A percentile compares a stretch with the other conserved stretches of the same genome.
phyloP scores from a whole-genome alignment of 1,140 invertebrate genomes.

The Atopsyche davidsoni region DNA sequence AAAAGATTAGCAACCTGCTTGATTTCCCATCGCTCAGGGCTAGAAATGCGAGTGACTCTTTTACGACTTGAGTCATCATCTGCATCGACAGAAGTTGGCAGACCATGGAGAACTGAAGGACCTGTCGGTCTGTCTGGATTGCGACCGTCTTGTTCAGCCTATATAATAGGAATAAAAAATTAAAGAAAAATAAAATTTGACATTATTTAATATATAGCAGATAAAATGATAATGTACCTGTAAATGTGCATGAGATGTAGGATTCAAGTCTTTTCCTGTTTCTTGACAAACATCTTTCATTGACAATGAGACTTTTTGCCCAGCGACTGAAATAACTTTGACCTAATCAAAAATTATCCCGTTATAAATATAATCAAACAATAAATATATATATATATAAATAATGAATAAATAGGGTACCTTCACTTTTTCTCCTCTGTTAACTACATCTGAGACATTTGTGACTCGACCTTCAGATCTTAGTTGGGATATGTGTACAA shows the following conservation, averaged over 20 bases:
- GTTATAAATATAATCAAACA: conserved; percentile 2
- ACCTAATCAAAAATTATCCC: conserved; percentile 43
- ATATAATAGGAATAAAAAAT: conserved; percentile 4
- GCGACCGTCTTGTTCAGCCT: conserved; percentile 65
- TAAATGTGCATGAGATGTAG: conserved; percentile 57
- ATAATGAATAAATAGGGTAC: conserved; percentile 43
- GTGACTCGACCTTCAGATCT: conserved; percentile 89
- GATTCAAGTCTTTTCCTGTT: conserved; percentile 92
- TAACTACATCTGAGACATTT: conserved; percentile 90
- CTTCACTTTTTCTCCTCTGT: conserved; percentile 86
- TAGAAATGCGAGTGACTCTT: conserved; percentile 86
- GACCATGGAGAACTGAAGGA: conserved; percentile 58
- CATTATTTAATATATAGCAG: not conserved
- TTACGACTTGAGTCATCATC: conserved; percentile 74
- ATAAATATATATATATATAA: conserved; percentile 2
- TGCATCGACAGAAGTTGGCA: conserved; percentile 64
- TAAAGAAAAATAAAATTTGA: not conserved
- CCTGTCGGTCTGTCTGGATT: conserved; percentile 78
- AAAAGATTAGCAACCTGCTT: too few relatives aligned
- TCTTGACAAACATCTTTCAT: conserved; percentile 99
- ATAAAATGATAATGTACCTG: conserved; percentile 35
- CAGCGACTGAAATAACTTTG: conserved; percentile 84
- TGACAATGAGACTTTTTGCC: conserved; percentile 91
- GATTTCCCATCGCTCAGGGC: conserved; percentile 90
- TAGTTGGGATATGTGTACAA: conserved; percentile 97